Conservation (phyloP, 1,140 invertebrate genomes). For the Drosophila kanapiae region DNA sequence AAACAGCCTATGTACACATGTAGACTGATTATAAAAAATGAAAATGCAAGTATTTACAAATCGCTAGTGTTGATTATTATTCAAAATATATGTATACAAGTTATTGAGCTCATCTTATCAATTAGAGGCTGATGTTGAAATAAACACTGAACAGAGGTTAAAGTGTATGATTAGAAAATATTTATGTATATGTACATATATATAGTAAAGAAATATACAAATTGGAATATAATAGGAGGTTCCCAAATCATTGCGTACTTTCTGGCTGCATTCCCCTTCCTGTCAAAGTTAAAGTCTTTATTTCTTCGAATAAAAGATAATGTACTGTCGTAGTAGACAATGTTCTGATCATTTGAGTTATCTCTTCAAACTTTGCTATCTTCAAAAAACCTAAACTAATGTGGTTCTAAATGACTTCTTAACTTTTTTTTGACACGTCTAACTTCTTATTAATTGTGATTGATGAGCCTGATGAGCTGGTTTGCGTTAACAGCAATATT, state of each 20-base stretch:
- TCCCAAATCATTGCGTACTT: conserved; percentile 6
- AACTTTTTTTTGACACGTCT: conserved; percentile 25
- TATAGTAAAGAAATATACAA: not conserved
- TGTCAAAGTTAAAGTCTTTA: not conserved
- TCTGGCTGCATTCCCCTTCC: not conserved
- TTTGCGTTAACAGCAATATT: conserved; percentile 14
- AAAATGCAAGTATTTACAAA: conserved; percentile 10
- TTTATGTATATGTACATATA: not conserved
- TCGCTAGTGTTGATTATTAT: not conserved
- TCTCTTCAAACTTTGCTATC: not conserved
- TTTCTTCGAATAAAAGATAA: not conserved
- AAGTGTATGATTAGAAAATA: conserved; percentile 2
- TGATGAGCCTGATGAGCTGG: conserved; percentile 39
- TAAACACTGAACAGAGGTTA: conserved; percentile 11
- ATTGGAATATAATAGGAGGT: not conserved
- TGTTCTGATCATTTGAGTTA: not conserved
- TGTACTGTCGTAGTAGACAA: not conserved
- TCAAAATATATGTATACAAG: not conserved
- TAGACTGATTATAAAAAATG: conserved; percentile 16
- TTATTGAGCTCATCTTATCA: conserved; percentile 14
- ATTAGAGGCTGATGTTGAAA: conserved; percentile 10
- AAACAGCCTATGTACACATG: conserved; percentile 2
- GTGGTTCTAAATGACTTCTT: not conserved
- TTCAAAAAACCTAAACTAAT: not conserved
- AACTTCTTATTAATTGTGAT: conserved; percentile 56